A percentile compares a stretch with the other conserved stretches of the same genome.
These are phyloP conservation scores for Zaprionus africanus DNA, from an alignment of 1,140 invertebrate genomes.

Conservation along the genomic window DNA sequence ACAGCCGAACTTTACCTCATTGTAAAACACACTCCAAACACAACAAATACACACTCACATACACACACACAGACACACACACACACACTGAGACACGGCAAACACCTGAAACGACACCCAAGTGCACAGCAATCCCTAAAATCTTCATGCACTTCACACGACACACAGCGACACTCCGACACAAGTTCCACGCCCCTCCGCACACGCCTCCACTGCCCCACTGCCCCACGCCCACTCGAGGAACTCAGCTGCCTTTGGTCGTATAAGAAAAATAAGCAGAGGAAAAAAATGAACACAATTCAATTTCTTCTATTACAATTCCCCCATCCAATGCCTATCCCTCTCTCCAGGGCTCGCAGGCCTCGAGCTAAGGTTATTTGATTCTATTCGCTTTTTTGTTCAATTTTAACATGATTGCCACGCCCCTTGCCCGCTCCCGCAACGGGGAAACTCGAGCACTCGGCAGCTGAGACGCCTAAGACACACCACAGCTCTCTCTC, in stretches of 20 bases:
- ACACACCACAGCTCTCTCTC: neutral
- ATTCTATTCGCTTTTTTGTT: conserved; percentile 24
- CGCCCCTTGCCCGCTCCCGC: conserved; percentile 16
- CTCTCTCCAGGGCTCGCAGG: neutral
- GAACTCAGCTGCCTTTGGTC: conserved; percentile 68
- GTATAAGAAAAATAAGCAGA: conserved; percentile 47
- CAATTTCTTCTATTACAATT: conserved; percentile 79
- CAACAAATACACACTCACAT: conserved; percentile 18
- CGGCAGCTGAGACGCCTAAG: conserved; percentile 1
- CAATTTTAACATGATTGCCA: conserved; percentile 58
- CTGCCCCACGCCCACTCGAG: conserved; percentile 33
- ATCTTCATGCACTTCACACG: conserved; percentile 47
- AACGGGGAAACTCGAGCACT: neutral
- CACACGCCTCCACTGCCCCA: neutral
- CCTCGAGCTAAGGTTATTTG: conserved; percentile 27
- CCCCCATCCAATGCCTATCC: conserved; percentile 57
- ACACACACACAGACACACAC: conserved; percentile 6
- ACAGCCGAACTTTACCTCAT: conserved; percentile 82
- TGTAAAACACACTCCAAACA: conserved; percentile 69
- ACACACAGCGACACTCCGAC: conserved; percentile 18
- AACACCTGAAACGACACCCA: conserved; percentile 69
- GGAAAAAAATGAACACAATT: conserved; percentile 62
- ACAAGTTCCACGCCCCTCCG: conserved; percentile 6
- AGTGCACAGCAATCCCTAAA: conserved; percentile 69
- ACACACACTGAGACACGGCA: conserved; percentile 37